Conservation (phyloP, 2,797 vertebrate genomes). For the Tenualosa thibaudeaui region DNA sequence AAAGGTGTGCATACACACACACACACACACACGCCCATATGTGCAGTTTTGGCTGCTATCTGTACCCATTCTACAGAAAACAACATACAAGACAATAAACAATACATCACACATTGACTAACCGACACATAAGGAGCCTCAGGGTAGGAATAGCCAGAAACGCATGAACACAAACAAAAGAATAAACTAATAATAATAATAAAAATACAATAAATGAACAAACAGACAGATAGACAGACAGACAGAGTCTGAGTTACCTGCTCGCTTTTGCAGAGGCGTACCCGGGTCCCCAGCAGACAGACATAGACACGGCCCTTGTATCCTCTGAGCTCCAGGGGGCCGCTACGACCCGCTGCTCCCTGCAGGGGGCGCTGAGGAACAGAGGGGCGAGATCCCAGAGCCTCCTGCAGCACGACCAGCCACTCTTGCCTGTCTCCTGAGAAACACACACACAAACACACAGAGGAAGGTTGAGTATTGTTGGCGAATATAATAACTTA, state of each 20-base stretch:
- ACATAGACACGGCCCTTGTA: constrained; percentile 93
- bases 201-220: too few species aligned
- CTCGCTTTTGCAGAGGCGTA: constrained; percentile 95
- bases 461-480: too few species aligned
- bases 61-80: not conserved
- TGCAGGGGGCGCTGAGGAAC: constrained; percentile 66
- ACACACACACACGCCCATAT: not conserved
- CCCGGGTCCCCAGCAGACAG: constrained; percentile 84
- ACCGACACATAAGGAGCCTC: not conserved
- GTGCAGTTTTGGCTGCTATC: not conserved
- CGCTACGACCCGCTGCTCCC: constrained; percentile 78
- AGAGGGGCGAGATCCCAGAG: constrained; percentile 72
- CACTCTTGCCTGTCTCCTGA: constrained; percentile 92
- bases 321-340: constrained; percentile 88
- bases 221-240: not conserved
- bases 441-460: constrained; percentile 48
- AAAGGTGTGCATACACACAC: not conserved
- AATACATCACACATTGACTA: not conserved
- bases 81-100: not conserved
- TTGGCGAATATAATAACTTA: not conserved
- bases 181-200: too few species aligned
- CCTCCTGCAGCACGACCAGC: constrained; percentile 82
- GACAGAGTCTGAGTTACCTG: constrained; percentile 76
- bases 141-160: too few species aligned
- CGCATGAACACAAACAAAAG: too few species aligned